Conservation (phyloP, 1,140 invertebrate genomes). For the Macrobrachium nipponense region DNA sequence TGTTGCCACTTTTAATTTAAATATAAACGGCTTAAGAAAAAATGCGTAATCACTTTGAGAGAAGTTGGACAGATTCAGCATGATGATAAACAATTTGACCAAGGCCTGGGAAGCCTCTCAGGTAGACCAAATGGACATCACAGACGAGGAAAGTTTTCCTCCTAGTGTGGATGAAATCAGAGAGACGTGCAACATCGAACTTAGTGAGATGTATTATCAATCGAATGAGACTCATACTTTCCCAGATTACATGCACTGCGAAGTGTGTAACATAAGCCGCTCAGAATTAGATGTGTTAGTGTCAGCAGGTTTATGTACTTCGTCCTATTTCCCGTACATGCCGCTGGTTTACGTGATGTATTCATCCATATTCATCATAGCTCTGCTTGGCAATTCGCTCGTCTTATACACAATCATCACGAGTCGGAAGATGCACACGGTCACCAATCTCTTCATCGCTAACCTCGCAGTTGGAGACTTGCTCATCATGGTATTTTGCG, state of each 20-base stretch:
- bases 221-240: neutral
- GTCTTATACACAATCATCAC: slow-evolving; percentile 85
- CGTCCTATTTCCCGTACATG: slow-evolving; percentile 39
- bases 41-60: no score
- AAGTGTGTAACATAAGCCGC: slow-evolving; percentile 28
- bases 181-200: no score
- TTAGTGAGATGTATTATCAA: neutral
- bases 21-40: no score
- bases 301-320: slow-evolving; percentile 14
- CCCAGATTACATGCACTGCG: slow-evolving; percentile 4
- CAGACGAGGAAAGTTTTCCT: neutral
- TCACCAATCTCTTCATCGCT: slow-evolving; percentile 88
- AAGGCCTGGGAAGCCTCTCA: no score
- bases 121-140: no score
- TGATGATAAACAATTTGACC: no score
- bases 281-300: slow-evolving; percentile 10
- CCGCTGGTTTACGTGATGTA: slow-evolving; percentile 73
- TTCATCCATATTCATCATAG: slow-evolving; percentile 79
- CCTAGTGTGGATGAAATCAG: neutral
- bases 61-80: no score
- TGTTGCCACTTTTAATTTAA: no score
- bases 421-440: slow-evolving; percentile 81
- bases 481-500: slow-evolving; percentile 84
- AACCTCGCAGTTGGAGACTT: slow-evolving; percentile 88
- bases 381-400: slow-evolving; percentile 81